These are phyloP conservation scores for Arctocebus calabarensis DNA, from an alignment of 2,797 vertebrate genomes.

Conservation along the genomic window DNA sequence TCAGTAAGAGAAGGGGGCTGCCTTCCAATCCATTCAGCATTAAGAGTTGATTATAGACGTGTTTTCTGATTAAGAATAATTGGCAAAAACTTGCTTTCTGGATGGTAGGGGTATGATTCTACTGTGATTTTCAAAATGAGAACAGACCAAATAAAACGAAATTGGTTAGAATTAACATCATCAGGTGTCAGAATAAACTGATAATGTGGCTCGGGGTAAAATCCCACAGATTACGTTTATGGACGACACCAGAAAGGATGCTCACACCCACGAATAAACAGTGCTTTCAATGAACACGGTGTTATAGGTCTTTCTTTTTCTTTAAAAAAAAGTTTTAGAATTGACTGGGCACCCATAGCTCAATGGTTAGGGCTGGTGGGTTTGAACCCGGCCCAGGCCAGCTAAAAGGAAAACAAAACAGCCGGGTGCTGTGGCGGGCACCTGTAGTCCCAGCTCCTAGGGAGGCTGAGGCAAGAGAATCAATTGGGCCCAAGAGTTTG, in stretches of 20 bases:
- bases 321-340: neutral
- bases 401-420: too few species aligned
- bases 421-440: too few species aligned
- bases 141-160: slow-evolving; percentile 75
- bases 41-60: slow-evolving; percentile 64
- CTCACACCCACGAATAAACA: neutral
- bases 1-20: neutral
- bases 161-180: slow-evolving; percentile 18
- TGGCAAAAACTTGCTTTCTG: slow-evolving; percentile 56
- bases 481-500: too few species aligned
- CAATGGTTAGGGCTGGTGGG: too few species aligned
- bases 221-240: neutral
- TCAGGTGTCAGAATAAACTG: neutral
- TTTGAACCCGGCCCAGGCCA: too few species aligned
- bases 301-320: neutral
- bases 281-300: neutral
- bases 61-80: slow-evolving; percentile 66
- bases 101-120: neutral
- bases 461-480: too few species aligned
- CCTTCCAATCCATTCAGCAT: slow-evolving; percentile 78
- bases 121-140: slow-evolving; percentile 57
- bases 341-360: neutral
- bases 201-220: neutral
- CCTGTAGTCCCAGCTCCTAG: too few species aligned
- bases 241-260: neutral